Evolutionary conservation across 2,113 vertebrate genomes (phyloP), one percentile per base, ranked within the genome.

Genomic region (Semnornis frantzii): DNA sequence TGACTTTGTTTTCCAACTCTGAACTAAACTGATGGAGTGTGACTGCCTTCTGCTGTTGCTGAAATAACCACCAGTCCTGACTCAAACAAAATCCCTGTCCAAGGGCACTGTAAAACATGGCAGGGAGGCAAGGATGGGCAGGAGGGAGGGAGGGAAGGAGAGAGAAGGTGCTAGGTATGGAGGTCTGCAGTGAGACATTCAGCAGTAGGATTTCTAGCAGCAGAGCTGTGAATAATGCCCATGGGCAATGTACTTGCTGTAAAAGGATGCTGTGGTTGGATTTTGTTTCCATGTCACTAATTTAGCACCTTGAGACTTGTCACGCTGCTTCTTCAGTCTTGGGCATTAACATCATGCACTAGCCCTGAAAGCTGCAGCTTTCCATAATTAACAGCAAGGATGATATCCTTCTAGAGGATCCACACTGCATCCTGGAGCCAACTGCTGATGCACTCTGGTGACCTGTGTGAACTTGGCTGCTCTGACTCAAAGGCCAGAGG

Each of bases 201-300:
- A n/a, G 24, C 24, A 33, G 31, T 28, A 14, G 8, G 15, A 12
- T 93, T 86, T 90, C 57, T 25, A 88, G 7, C 31, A 39, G 55
- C 21, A 62, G 44, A 12, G 17, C 79, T 91, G 85, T 93, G 93
- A 92, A 82, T 76, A 89, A 92, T 85, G 79, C 91, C 65, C 62
- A 87, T 93, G 89, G 80, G 94, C 95, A 94, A 96, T 96, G 92
- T 64, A 96, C 82, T 74, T 87, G 50, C 48, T 94, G 96, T 94
- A 96, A 97, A 94, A 89, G 74, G 84, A 97, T 82, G 74, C 95
- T 58, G 71, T 72, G 93, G 93, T 96, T 87, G 15, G 83, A n/a
- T 95, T 94, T 90, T 95, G 78, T 97, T 97, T 96, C 94, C 71
- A 1, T 69, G 50, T 83, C 65, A 91, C 71, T 94, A 57, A 95